Evolutionary conservation across 2,888 invertebrate genomes (phyloP), one percentile per base, ranked within the genome.

Genomic region (Sthenelais limicola): DNA sequence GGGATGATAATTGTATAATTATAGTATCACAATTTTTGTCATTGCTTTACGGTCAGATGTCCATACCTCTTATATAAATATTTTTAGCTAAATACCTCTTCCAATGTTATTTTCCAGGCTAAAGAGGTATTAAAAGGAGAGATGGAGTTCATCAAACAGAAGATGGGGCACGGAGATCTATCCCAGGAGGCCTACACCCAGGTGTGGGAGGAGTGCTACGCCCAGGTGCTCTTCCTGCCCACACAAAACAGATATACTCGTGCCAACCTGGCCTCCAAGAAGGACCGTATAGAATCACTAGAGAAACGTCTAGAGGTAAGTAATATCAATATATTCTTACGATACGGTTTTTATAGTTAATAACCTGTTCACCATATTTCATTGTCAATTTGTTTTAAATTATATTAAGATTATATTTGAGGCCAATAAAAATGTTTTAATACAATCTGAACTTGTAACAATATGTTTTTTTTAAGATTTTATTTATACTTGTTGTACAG

Each of bases 181-280:
- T 93, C 96, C 0, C 89, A 94, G 58, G 97, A 98, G 79, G 93
- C 95, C 0, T 97, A 96, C 80, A 93, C 93, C 12, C 96, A 97
- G 89, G 97, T 97, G 51, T 98, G 98, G 98, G 95, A 97, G 85
- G 97, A 98, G 89, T 98, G 98, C 88, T 90, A 97, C 26, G 49
- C 70, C n/a, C 71, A 71, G 71, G 92, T 94, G 5, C 90, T 98
- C 32, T 98, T 94, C 87, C 89, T 98, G 74, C 97, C 98, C 0
- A 93, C 94, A 58, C 95, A 96, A 90, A 94, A 94, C 86, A 91
- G 95, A 74, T 98, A 97, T 84, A 98, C 97, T 0, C 91, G 98
- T 73, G 97, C 97, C 0, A 96, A 95, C 87, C 90, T 98, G 78
- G 97, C 97, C 2, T 95, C 94, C 83, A 98, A 97, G 87, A 98